phyloP scores from a whole-genome alignment of 2,113 vertebrate species.

The Xenopus tropicalis region UCB_Xtro_10.0 CM004444.2:97165501-97166000 shows the following conservation, averaged over 20 bases:
- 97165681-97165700: neutral
- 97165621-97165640: constrained; percentile 21
- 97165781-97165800: constrained; percentile 10
- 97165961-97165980: neutral
- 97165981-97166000: neutral
- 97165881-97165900: neutral
- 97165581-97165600: neutral
- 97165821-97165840: neutral
- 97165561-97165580: neutral
- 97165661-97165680: constrained; percentile 11
- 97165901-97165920: neutral
- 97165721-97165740: constrained; percentile 23
- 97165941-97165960: neutral
- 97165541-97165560: neutral
- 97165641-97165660: constrained; percentile 1
- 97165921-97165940: neutral
- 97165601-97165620: neutral
- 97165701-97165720: constrained; percentile 1
- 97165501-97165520: too few relatives aligned
- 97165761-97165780: constrained; percentile 9
- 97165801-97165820: neutral
- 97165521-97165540: too few relatives aligned
- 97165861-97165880: constrained; percentile 1
- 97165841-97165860: neutral
- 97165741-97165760: constrained; percentile 22